Evolutionary conservation across 1,140 invertebrate genomes (phyloP), one percentile per base, ranked within the genome.

Genomic region (Drosophila sturtevanti): DNA sequence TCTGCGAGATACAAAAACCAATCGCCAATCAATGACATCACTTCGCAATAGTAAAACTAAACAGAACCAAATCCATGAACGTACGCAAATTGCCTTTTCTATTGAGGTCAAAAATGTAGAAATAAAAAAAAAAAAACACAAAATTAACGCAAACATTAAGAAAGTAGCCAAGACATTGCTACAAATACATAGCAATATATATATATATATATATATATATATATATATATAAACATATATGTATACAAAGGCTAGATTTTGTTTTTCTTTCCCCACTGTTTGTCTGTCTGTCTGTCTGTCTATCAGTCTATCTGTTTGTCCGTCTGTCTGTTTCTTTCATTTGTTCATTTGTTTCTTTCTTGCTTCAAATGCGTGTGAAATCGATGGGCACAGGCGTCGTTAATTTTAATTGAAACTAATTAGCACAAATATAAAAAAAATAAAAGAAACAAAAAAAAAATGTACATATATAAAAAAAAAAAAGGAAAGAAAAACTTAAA

Each of bases 351-450:
- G 48, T 51, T 37, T 16, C 18, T 51, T 64, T 70, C 37, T 18
- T 31, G 59, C 70, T 68, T 80, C 76, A 56, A 72, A 77, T 84
- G 81, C 77, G 84, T 87, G 82, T 87, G 82, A 87, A 89, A 89
- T 87, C 76, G 69, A 86, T 85, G 72, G 73, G 54, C 48, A 59
- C 51, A 63, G 75, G 72, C 84, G 72, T 86, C 84, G 72, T 87
- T 89, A 87, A 82, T 89, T 89, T 89, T 87, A 87, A 89, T 89
- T 87, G 85, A 87, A 87, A 79, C 79, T 87, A 89, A 87, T 87
- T 87, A 89, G 77, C 84, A 67, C 79, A 89, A 61, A 71, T 72
- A 67, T 75, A 79, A 76, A 86, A 72, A 77, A 48, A 37, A 22
- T 61, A 41, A 31, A 27, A 63, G 63, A n/a, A n/a, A n/a, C n/a